Base-by-base conservation (phyloP, 2,113 vertebrate genomes). In the Oryzias woworae region DNA sequence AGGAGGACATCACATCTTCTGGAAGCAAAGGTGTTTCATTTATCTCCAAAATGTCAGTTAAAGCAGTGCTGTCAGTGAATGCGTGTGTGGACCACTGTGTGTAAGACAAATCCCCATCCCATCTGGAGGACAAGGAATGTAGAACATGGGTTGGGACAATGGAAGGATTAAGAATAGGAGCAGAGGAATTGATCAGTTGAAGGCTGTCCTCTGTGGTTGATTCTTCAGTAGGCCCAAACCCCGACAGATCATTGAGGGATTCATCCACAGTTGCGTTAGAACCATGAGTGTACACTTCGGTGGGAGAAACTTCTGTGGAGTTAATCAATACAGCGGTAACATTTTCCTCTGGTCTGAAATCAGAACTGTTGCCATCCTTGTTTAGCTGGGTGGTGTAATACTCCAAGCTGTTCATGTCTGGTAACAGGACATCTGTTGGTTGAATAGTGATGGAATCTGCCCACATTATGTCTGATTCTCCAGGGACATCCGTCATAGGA, bases 341-440 rank as follows among this genome's bases (percentile, higher is more conserved):
- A 23, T 92, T 90, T 20, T 89, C 85, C 60, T 91, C 88, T 53
- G 74, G 84, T 52, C 14, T 63, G 5, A 14, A 12, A 36, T 62
- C 73, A 14, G 80, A 80, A 59, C 54, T 75, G 55, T 62, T 69
- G 75, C 84, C 88, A 12, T 81, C 89, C 80, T 89, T 91, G 53
- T 73, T 82, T 73, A 89, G 50, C 68, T 92, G 90, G 57, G 83
- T 91, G 62, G 89, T 91, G 80, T 91, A 92, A 69, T 91, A 93
- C 66, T 93, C 92, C 66, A 92, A 77, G 58, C 92, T 93, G 83
- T 93, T 93, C 92, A 93, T 93, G 31, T 93, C 92, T 7, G 92
- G 92, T 62, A 93, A 77, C 10, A 93, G 91, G 42, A 92, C 85
- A 58, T 92, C 89, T 0, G 91, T 93, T 0, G 92, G 91, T 43